A percentile compares a stretch with the other conserved stretches of the same genome.
phyloP scores from a whole-genome alignment of 2,888 invertebrate genomes.

The Bruchidius siliquastri region DNA sequence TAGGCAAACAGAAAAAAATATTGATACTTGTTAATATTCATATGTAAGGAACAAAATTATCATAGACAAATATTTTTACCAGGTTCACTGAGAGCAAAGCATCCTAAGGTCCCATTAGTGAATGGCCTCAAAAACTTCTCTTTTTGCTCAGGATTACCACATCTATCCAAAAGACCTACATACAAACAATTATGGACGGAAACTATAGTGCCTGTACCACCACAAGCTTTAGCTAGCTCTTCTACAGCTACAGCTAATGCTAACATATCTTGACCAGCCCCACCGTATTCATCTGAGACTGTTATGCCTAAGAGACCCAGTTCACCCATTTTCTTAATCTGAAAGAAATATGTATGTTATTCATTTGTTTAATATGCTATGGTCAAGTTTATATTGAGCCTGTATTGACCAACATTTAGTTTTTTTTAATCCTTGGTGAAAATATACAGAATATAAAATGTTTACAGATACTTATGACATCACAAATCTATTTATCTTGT shows the following conservation, averaged over 20 bases:
- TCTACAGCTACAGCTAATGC: constrained; percentile 71
- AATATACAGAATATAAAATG: no score
- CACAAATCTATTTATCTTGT: no score
- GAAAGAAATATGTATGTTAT: no score
- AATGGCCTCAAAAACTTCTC: constrained; percentile 59
- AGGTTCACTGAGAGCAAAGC: constrained; percentile 77
- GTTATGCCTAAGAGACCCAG: constrained; percentile 67
- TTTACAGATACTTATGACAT: no score
- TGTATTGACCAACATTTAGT: no score
- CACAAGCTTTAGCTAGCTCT: constrained; percentile 74
- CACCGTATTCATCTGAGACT: constrained; percentile 61
- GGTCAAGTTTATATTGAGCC: no score
- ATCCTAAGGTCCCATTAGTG: constrained; percentile 63
- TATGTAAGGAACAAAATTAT: no score
- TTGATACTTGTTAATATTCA: no score
- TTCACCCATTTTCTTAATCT: constrained; percentile 66
- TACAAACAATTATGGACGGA: constrained; percentile 78
- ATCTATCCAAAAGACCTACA: constrained; percentile 61
- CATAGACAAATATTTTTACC: no score
- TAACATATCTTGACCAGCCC: constrained; percentile 64
- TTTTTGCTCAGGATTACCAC: constrained; percentile 64
- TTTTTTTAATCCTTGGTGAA: no score
- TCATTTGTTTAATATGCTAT: no score
- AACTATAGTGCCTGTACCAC: constrained; percentile 69
- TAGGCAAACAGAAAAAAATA: no score